A percentile compares a stretch with the other conserved stretches of the same genome.
These are phyloP conservation scores for Unio delphinus DNA, from an alignment of 2,888 invertebrate genomes.

Conservation along the genomic window DNA sequence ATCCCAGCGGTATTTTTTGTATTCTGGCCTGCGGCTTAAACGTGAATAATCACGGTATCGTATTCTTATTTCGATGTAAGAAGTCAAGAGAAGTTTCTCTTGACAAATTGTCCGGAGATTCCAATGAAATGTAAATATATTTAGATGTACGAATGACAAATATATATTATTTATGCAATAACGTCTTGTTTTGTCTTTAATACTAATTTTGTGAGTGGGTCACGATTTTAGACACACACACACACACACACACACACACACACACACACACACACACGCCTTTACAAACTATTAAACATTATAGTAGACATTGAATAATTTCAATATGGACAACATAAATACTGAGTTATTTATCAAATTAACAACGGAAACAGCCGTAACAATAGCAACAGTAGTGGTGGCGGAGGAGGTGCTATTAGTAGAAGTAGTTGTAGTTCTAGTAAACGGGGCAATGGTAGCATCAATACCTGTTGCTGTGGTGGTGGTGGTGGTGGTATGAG, in stretches of 20 bases:
- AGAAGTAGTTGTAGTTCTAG: conserved; percentile 13
- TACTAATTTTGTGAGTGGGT: too few relatives aligned
- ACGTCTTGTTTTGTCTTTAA: background rate
- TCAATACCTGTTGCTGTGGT: too few relatives aligned
- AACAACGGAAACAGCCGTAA: conserved; percentile 3
- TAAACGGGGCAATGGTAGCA: too few relatives aligned
- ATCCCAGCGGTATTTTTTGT: background rate
- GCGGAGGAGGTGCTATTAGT: conserved; percentile 10
- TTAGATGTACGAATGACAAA: background rate
- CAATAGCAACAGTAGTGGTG: conserved; percentile 9
- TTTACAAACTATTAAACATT: too few relatives aligned
- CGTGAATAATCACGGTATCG: background rate
- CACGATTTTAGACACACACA: too few relatives aligned
- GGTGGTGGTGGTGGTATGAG: too few relatives aligned
- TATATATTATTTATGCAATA: background rate
- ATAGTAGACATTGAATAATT: too few relatives aligned
- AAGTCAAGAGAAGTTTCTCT: background rate
- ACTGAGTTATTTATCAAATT: background rate
- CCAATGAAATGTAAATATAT: background rate
- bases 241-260: too few relatives aligned
- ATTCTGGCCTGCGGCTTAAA: background rate
- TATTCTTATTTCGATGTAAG: background rate
- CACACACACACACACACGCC: too few relatives aligned
- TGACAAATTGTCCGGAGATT: background rate
- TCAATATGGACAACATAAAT: background rate